Conservation (phyloP, 2,113 vertebrate genomes). For the Tachysurus vachellii region DNA sequence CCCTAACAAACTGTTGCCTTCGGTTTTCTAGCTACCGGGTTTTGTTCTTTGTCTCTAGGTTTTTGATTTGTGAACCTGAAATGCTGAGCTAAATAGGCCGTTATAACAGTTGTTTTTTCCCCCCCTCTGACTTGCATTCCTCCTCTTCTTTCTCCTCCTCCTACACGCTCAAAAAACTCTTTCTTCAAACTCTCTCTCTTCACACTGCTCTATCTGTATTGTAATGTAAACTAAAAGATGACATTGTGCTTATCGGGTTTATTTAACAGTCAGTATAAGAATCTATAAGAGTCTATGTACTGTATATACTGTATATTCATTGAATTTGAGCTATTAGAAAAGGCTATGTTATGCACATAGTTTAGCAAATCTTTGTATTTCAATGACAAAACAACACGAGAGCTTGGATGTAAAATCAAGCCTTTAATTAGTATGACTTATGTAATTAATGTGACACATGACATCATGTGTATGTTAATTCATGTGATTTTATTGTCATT, state of each 20-base stretch:
- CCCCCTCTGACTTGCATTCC: background rate
- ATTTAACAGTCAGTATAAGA: background rate
- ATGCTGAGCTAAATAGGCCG: conserved; percentile 20
- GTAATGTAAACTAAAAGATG: background rate
- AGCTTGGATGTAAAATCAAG: background rate
- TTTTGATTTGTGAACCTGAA: conserved; percentile 9
- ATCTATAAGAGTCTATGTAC: background rate
- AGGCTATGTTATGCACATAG: background rate
- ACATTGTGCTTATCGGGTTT: background rate
- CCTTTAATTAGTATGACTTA: background rate
- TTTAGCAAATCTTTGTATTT: background rate
- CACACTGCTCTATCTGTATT: background rate
- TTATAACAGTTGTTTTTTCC: background rate
- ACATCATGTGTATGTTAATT: too few relatives aligned
- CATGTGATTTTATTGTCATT: too few relatives aligned
- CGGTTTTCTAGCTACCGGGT: background rate
- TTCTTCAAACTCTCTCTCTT: background rate
- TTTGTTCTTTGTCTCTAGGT: background rate
- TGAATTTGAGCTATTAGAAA: background rate
- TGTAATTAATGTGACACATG: too few relatives aligned
- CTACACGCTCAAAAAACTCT: background rate
- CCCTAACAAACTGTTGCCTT: conserved; percentile 6
- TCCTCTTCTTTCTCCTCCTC: background rate
- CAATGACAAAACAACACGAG: background rate
- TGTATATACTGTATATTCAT: background rate